Percentiles rank a stretch among this genome's conserved stretches.
Conservation (phyloP, 2,797 vertebrate genomes). For the Falco naumanni region DNA sequence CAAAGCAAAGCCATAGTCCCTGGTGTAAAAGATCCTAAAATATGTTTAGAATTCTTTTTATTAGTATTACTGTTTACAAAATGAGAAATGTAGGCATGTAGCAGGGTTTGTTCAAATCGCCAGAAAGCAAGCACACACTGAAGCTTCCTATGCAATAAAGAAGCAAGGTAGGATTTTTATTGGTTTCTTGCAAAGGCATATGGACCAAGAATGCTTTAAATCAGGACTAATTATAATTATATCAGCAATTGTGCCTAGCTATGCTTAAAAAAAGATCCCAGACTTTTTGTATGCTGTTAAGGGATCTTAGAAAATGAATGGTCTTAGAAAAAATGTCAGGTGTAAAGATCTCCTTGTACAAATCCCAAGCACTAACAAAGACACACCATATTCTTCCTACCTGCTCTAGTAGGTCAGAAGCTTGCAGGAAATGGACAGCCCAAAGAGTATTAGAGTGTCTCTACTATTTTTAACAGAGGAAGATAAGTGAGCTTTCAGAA, state of each 20-base stretch:
- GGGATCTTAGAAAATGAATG: not conserved
- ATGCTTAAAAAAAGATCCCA: not conserved
- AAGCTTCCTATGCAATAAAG: not conserved
- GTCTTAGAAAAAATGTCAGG: not conserved
- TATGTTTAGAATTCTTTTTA: not conserved
- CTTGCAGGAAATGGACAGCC: not conserved
- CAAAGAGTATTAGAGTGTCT: not conserved
- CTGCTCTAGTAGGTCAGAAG: not conserved
- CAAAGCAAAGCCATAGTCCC: not conserved
- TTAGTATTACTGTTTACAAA: not conserved
- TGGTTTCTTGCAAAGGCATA: not conserved
- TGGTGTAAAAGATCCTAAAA: not conserved
- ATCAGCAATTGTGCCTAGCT: not conserved
- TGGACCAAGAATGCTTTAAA: not conserved
- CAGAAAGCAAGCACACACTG: not conserved
- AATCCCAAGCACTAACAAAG: not conserved
- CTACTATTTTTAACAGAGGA: not conserved
- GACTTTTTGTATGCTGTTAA: not conserved
- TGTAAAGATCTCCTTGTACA: not conserved
- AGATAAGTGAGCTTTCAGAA: constrained; percentile 22
- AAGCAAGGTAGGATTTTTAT: not conserved
- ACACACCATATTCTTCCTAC: not conserved
- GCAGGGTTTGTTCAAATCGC: not conserved
- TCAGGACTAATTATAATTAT: not conserved
- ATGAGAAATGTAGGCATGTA: not conserved